These are phyloP conservation scores for Euglossa dilemma DNA, from an alignment of 1,140 invertebrate species.

Conservation along the genomic window DNA sequence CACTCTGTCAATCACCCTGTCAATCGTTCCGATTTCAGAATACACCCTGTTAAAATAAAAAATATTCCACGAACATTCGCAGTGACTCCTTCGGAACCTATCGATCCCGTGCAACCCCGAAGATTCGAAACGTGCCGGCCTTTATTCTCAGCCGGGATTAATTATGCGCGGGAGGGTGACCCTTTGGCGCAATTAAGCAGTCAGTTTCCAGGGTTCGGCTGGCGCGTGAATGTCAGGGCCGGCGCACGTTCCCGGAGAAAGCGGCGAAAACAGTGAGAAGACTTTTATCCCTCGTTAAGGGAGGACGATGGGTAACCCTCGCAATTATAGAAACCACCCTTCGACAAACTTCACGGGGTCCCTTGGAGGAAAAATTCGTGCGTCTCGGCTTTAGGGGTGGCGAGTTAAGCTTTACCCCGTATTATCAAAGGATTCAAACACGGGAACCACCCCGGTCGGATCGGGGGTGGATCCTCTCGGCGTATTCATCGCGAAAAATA, in stretches of 20 bases:
- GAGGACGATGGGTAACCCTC: conserved; percentile 56
- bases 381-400: neutral
- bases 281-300: conserved; percentile 66
- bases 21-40: no score
- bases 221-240: conserved; percentile 69
- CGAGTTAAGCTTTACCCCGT: conserved; percentile 4
- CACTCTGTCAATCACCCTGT: no score
- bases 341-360: conserved; percentile 45
- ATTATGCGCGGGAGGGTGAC: conserved; percentile 61
- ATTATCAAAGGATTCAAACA: conserved; percentile 35
- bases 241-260: conserved; percentile 18
- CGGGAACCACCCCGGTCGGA: neutral
- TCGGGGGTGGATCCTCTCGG: neutral
- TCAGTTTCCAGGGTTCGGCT: conserved; percentile 39
- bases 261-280: conserved; percentile 51
- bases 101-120: conserved; percentile 33
- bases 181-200: conserved; percentile 68
- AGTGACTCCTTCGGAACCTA: conserved; percentile 1
- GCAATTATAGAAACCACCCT: conserved; percentile 70
- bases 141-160: conserved; percentile 63
- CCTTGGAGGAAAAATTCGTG: conserved; percentile 32
- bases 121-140: conserved; percentile 18
- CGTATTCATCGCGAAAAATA: conserved; percentile 22
- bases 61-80: neutral
- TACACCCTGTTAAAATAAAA: neutral